These are phyloP conservation scores for Bos javanicus DNA, from an alignment of 2,113 vertebrate species.

Conservation along the genomic window DNA sequence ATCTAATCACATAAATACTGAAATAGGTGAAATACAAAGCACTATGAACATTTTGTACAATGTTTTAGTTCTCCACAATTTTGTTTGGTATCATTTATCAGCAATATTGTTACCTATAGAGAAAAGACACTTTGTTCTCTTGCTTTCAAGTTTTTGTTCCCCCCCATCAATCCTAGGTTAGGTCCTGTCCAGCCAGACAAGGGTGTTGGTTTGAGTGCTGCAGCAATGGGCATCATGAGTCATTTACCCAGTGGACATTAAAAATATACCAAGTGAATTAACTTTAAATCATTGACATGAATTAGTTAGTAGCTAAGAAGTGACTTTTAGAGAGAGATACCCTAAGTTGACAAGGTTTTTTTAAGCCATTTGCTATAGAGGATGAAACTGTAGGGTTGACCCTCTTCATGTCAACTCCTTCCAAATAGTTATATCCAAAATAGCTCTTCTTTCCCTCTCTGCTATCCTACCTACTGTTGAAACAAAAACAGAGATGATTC, in stretches of 20 bases:
- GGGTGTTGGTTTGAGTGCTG: not conserved
- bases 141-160: not conserved
- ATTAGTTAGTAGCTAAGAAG: not conserved
- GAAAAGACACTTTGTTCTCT: not conserved
- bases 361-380: not conserved
- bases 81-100: not conserved
- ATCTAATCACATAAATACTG: constrained; percentile 22
- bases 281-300: not conserved
- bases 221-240: not conserved
- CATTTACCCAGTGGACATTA: not conserved
- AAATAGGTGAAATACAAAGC: not conserved
- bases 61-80: not conserved
- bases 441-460: not conserved
- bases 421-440: constrained; percentile 29
- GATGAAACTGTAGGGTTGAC: not conserved
- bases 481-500: constrained; percentile 47
- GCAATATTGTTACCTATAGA: not conserved
- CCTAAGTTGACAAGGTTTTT: not conserved
- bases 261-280: not conserved
- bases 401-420: constrained; percentile 32
- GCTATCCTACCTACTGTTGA: not conserved
- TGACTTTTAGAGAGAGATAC: not conserved
- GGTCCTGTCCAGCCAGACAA: not conserved
- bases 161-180: not conserved
- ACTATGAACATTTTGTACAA: not conserved